Base-by-base conservation (phyloP, 2,797 vertebrate species). In the Oryzias dopingdopingensis region DNA sequence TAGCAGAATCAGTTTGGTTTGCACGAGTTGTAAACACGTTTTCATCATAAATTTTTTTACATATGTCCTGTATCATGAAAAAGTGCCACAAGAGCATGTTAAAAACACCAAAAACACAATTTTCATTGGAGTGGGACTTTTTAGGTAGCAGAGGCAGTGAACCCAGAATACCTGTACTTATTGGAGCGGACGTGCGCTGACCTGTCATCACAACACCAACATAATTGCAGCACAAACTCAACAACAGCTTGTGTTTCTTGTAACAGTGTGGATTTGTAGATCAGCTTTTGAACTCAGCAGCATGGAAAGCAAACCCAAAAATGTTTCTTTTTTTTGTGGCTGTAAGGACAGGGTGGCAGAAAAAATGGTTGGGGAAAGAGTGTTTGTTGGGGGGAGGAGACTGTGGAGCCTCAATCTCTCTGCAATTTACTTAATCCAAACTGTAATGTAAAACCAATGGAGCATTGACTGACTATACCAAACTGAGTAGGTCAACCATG, bases 391-490 rank as follows among this genome's bases (percentile, higher is more conserved):
- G 78, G 29, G 32, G 32, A 12, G 8, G 78, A 6, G 26, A 29
- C 26, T 7, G 26, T 29, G 26, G 26, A 29, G 26, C 5, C 6
- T 29, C 26, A 29, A 84, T 80, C 81, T 80, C 79, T 78, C 71
- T 83, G 86, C 84, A 85, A 80, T 62, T 65, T 60, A 69, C 78
- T 77, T 85, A 84, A 65, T 82, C 83, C 79, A 69, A 59, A 61
- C 68, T 90, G 89, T 90, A 90, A 92, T 81, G 81, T 84, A 86
- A 92, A 91, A 92, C 89, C 86, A 80, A 83, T 82, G 85, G 88
- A 84, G 87, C 86, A 82, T 79, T 81, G 72, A 71, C 72, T 77
- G 47, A 53, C 56, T 74, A 66, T 79, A 62, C 56, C 76, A 74
- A 70, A 62, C 62, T 56, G 32, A 67, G 71, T 79, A 52, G 50